Evolutionary conservation across 2,888 invertebrate genomes (phyloP), one percentile per base, ranked within the genome.

Genomic region (Chelonus formosanus): DNA sequence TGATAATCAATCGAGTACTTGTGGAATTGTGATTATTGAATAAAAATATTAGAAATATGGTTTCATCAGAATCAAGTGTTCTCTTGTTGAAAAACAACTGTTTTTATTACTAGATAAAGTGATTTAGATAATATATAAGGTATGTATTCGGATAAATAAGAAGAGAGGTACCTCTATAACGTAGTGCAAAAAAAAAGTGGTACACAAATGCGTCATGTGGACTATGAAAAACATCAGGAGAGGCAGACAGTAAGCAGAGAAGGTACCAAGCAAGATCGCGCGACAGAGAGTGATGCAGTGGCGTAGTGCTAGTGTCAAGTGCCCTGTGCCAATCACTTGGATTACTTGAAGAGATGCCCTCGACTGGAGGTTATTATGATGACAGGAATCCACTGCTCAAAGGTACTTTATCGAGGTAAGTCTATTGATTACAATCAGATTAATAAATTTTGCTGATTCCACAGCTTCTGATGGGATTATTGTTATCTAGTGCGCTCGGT

Each of bases 331-430:
- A 70, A 77, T 76, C 75, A 74, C 72, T 81, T 81, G 82, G 82
- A 82, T 82, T 82, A 82, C 82, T 78, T 81, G 80, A 82, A 80
- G 79, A 69, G 32, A 81, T 82, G 82, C 73, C 80, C 73, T 81
- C 81, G 74, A 79, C 81, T 81, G 86, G 86, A 71, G 86, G 86
- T 77, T 88, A 87, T 80, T 87, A 87, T 83, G 84, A 85, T 79
- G 87, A 87, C 75, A 86, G 86, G 75, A 88, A 88, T 84, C 88
- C 88, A 75, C 83, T 88, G 75, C 85, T 88, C 78, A 88, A 88
- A 84, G 88, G 88, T 80, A 88, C 86, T 70, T 83, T 87, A 78
- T 86, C 87, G 77, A 88, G 88, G 88, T 88, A 79, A 83, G 83
- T 63, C 54, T 34, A 48, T 6, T 1, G 7, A 36, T 48, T n/a